Base-by-base conservation (phyloP, 2,888 invertebrate species). In the Trichacis sp. region DNA sequence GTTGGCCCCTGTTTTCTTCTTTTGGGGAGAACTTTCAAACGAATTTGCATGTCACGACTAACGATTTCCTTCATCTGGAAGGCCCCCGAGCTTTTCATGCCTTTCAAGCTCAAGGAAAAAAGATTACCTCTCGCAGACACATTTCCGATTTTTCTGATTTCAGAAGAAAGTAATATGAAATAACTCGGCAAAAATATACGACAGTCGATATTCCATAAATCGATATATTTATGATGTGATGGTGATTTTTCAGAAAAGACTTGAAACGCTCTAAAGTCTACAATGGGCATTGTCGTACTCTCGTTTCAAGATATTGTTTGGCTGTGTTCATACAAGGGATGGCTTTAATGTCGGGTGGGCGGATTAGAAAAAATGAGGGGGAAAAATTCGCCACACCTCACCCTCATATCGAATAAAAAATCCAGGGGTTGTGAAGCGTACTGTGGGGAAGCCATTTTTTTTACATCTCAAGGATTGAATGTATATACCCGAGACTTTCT, bases 1-100 rank as follows among this genome's bases (percentile, higher is more conserved):
- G 69, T 69, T 70, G 69, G 66, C 58, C 55, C 56, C 57, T 54
- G 48, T 52, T 59, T 59, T 43, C 62, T 62, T 55, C 62, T 43
- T 45, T 55, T 69, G 68, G 73, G 73, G 65, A 69, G 76, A 78
- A 73, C 75, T 80, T 78, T 77, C 73, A 72, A 77, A 77, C 79
- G 76, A 78, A 81, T 81, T 80, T 81, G 81, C 79, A 81, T 81
- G 79, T 79, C 77, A 76, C 77, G 76, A 75, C 77, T 80, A 81
- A 81, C 80, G 81, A 81, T 80, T 81, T 81, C 80, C 81, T 79
- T 66, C 75, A 73, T 74, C 76, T 73, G 71, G 69, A 70, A 70
- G 68, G 66, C 66, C 69, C 67, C 64, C 70, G 70, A 69, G 68
- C 62, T 70, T 70, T 69, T 69, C 67, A 55, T 61, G 65, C 69